Evolutionary conservation across 2,113 vertebrate species (phyloP).

Genomic region (Melanerpes formicivorus): DNA sequence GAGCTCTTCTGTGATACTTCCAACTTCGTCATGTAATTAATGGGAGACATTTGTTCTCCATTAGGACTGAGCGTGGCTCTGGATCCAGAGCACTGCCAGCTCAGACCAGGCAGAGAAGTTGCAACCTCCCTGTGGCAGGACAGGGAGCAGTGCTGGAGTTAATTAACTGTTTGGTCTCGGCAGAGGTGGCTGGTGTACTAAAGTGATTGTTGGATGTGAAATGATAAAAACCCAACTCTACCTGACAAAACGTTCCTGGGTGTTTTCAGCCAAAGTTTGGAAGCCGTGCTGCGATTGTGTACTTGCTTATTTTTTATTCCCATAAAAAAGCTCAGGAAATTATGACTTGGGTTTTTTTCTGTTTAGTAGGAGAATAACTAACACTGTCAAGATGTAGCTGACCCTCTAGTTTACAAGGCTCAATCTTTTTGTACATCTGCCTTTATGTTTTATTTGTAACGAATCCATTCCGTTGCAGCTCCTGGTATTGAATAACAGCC

Average conservation of each 20-base stretch:
- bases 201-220: neutral
- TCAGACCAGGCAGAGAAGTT: neutral
- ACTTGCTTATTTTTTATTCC: neutral
- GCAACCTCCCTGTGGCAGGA: neutral
- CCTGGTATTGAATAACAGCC: neutral
- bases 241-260: neutral
- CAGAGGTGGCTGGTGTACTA: neutral
- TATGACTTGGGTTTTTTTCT: neutral
- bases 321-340: neutral
- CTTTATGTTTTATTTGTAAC: conserved; percentile 2
- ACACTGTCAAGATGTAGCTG: neutral
- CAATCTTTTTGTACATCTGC: neutral
- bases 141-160: neutral
- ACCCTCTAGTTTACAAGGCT: neutral
- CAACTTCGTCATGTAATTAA: neutral
- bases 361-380: neutral
- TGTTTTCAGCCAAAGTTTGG: neutral
- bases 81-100: neutral
- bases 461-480: neutral
- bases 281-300: neutral
- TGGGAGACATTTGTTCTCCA: neutral
- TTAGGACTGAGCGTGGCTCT: neutral
- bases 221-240: neutral
- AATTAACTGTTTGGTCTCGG: neutral
- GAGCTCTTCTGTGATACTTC: neutral